These are phyloP conservation scores for Epinephelus cyanopodus DNA, from an alignment of 2,113 vertebrate species.

Conservation along the genomic window DNA sequence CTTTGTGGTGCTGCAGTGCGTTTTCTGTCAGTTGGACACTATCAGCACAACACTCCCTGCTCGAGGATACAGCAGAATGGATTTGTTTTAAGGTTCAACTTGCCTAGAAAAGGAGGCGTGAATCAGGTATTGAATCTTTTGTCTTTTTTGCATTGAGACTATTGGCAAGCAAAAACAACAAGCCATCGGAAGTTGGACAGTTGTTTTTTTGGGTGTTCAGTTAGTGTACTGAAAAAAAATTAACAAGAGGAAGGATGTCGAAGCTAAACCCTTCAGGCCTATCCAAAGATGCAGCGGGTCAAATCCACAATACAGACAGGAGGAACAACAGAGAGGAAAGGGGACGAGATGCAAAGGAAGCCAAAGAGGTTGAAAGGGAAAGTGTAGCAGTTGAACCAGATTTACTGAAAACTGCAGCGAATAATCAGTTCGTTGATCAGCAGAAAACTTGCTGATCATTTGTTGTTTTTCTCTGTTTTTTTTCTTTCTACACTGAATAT, in stretches of 20 bases:
- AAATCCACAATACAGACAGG: background rate
- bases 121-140: background rate
- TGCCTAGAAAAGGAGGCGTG: background rate
- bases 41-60: conserved; percentile 20
- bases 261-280: background rate
- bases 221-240: background rate
- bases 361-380: background rate
- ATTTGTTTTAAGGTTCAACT: conserved; percentile 4
- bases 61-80: background rate
- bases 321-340: background rate
- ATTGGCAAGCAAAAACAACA: background rate
- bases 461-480: background rate
- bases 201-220: background rate
- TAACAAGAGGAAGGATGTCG: background rate
- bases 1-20: conserved; percentile 43
- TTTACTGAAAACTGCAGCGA: background rate
- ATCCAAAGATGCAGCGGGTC: background rate
- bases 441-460: no score
- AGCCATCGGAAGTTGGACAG: background rate
- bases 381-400: background rate
- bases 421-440: no score
- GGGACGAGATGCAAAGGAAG: background rate
- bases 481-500: background rate
- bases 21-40: conserved; percentile 27
- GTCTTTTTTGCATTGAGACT: conserved; percentile 5